These are phyloP conservation scores for Synaphobranchus kaupii DNA, from an alignment of 2,797 vertebrate genomes.

Conservation along the genomic window DNA sequence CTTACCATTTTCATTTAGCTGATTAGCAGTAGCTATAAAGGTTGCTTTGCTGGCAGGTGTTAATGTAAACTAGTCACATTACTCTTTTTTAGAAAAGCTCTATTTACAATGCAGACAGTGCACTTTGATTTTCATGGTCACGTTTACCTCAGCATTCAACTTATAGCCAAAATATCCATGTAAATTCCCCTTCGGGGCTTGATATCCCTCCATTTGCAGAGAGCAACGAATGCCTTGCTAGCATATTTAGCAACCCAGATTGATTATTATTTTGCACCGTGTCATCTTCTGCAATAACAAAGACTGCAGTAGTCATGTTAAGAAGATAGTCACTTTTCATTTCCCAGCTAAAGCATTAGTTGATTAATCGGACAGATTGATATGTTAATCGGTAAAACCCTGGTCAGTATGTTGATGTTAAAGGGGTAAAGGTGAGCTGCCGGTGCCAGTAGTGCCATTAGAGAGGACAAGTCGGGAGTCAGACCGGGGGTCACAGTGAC, in stretches of 20 bases:
- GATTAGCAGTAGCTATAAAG: background rate
- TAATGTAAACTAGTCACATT: background rate
- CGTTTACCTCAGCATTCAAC: background rate
- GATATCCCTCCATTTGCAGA: background rate
- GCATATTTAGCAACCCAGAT: background rate
- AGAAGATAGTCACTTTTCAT: background rate
- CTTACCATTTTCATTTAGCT: background rate
- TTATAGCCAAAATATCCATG: too few relatives aligned
- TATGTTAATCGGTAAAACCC: background rate
- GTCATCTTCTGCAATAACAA: background rate
- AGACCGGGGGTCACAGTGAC: background rate
- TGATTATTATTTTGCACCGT: background rate
- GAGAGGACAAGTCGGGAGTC: background rate
- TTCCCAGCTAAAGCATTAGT: background rate
- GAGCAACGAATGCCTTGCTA: background rate
- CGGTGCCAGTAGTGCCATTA: background rate
- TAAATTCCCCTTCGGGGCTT: background rate
- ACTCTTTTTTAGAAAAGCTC: background rate
- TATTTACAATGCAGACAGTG: too few relatives aligned
- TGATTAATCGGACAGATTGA: background rate
- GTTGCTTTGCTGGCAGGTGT: background rate
- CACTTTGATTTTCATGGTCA: background rate
- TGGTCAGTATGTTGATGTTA: background rate
- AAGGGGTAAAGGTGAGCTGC: background rate
- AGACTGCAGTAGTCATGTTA: background rate